phyloP scores from a whole-genome alignment of 2,888 invertebrate genomes.

The Philhelius pedissequus region DNA sequence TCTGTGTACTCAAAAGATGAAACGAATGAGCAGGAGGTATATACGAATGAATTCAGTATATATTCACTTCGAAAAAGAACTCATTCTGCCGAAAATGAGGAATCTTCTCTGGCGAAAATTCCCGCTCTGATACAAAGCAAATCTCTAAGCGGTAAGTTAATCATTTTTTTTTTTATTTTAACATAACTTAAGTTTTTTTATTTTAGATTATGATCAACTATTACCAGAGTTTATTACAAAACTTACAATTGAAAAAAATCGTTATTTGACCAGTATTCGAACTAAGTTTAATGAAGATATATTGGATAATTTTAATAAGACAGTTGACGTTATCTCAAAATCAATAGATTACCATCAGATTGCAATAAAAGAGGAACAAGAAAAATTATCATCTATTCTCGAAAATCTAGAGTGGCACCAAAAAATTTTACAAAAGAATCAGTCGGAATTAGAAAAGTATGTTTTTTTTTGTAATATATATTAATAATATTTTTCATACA shows the following conservation, averaged over 20 bases:
- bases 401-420: slow-evolving; percentile 27
- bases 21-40: neutral
- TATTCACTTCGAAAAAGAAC: neutral
- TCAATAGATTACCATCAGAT: slow-evolving; percentile 5
- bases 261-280: neutral
- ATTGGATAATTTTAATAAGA: neutral
- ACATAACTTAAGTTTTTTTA: neutral
- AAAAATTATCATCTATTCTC: neutral
- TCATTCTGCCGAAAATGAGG: neutral
- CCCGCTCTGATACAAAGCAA: neutral
- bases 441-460: slow-evolving; percentile 30
- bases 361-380: slow-evolving; percentile 17
- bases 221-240: slow-evolving; percentile 6
- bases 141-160: slow-evolving; percentile 10
- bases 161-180: neutral
- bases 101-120: neutral
- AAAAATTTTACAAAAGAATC: slow-evolving; percentile 5
- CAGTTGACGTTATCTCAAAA: neutral
- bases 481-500: neutral
- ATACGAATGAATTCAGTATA: slow-evolving; percentile 29
- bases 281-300: neutral
- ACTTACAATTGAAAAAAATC: slow-evolving; percentile 29
- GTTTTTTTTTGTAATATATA: neutral
- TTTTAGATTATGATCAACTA: slow-evolving; percentile 26
- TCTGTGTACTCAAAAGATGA: neutral